Evolutionary conservation across 2,113 vertebrate species (phyloP).

Genomic region (Zosterops pallidus): DNA sequence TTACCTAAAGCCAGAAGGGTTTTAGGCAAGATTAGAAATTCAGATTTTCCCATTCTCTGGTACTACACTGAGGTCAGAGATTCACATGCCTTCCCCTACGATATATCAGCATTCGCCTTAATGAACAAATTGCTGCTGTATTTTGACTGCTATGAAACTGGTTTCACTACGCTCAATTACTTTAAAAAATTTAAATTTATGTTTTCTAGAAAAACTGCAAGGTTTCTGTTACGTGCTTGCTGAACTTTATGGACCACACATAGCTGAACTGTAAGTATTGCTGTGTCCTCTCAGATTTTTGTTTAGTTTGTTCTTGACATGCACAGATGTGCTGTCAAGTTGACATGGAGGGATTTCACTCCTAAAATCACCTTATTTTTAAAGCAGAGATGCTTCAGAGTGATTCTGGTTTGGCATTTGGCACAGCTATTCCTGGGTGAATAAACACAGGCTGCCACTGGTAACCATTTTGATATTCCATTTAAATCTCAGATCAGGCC

Average conservation of each 20-base stretch:
- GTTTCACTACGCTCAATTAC: not conserved
- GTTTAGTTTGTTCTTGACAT: not conserved
- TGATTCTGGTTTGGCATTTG: not conserved
- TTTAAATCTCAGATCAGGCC: not conserved
- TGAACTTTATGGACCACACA: conserved; percentile 59
- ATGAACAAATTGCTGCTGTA: not conserved
- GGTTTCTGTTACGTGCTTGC: conserved; percentile 61
- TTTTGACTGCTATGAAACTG: not conserved
- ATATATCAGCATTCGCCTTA: not conserved
- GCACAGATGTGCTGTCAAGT: not conserved
- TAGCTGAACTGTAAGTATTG: conserved; percentile 77
- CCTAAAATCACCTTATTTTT: not conserved
- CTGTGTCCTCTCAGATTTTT: not conserved
- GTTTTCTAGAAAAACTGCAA: conserved; percentile 72
- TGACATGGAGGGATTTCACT: not conserved
- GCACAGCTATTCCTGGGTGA: not conserved
- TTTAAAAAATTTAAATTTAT: not conserved
- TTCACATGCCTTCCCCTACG: not conserved
- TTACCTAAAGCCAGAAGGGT: not conserved
- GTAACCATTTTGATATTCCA: not conserved
- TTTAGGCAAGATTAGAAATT: not conserved
- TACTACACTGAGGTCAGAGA: not conserved
- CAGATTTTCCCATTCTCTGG: not conserved
- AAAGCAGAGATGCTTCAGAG: not conserved
- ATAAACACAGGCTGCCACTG: not conserved